Conservation (phyloP, 2,797 vertebrate genomes). For the Crax fasciolata region DNA sequence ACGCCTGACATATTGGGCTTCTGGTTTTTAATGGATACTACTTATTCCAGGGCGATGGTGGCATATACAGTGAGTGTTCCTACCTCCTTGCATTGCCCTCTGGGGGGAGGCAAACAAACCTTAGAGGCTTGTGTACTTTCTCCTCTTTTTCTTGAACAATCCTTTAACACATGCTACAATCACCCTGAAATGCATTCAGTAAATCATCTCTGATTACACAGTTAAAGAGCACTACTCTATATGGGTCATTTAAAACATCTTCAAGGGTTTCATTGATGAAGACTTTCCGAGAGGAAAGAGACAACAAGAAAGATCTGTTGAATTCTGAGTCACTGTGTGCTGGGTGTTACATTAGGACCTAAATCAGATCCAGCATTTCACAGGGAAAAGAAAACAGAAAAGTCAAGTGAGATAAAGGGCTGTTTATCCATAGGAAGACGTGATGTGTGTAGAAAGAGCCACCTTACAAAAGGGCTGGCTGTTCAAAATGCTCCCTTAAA, state of each 20-base stretch:
- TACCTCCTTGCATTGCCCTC: neutral
- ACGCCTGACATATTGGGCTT: neutral
- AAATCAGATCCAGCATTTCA: conserved; percentile 53
- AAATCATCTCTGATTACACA: conserved; percentile 48
- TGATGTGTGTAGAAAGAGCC: conserved; percentile 58
- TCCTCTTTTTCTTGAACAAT: neutral
- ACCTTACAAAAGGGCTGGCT: conserved; percentile 38
- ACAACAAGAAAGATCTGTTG: conserved; percentile 41
- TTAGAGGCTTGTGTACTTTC: neutral
- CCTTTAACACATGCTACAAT: neutral
- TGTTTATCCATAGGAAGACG: conserved; percentile 54
- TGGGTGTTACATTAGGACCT: conserved; percentile 6
- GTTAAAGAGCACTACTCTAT: conserved; percentile 5
- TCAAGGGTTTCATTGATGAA: conserved; percentile 53
- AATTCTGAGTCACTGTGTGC: conserved; percentile 38
- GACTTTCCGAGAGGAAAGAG: neutral
- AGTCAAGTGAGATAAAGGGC: conserved; percentile 59
- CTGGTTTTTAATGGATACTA: neutral
- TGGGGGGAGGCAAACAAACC: neutral
- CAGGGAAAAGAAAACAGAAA: conserved; percentile 21
- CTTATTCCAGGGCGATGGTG: neutral
- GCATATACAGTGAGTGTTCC: neutral
- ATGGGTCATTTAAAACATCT: conserved; percentile 52
- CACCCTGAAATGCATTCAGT: neutral
- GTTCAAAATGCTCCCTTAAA: conserved; percentile 38